These are phyloP conservation scores for Euleptes europaea DNA, from an alignment of 2,113 vertebrate genomes.

Conservation along the genomic window DNA sequence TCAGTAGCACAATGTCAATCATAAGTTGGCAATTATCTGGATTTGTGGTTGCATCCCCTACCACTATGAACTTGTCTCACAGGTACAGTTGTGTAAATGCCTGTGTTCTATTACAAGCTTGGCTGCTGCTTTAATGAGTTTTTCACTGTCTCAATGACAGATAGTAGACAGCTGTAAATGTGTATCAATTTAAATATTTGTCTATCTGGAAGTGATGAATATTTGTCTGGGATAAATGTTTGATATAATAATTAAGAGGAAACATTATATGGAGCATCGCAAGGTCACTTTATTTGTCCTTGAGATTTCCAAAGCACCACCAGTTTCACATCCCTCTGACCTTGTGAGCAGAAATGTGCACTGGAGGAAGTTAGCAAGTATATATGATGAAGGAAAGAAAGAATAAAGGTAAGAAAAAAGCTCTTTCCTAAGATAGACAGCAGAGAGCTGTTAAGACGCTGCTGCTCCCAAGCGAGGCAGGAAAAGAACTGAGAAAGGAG, in stretches of 20 bases:
- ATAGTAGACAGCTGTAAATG: not conserved
- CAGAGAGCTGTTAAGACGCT: no score
- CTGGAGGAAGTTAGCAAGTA: conserved; percentile 59
- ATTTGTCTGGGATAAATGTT: not conserved
- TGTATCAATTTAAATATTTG: not conserved
- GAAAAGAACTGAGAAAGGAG: no score
- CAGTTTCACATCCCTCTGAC: conserved; percentile 53
- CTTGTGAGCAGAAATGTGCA: conserved; percentile 54
- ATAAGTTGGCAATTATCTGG: not conserved
- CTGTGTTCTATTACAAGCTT: not conserved
- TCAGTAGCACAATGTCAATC: not conserved
- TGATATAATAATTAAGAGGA: not conserved
- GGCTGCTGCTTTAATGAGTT: not conserved
- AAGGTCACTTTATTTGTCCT: conserved; percentile 43
- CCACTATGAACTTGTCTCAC: not conserved
- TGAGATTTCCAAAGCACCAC: conserved; percentile 26
- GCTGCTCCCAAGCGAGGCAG: no score
- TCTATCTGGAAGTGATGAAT: no score
- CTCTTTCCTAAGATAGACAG: no score
- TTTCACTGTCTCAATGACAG: not conserved
- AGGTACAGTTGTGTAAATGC: not conserved
- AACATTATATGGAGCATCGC: not conserved
- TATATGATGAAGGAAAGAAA: no score
- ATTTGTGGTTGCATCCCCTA: no score
- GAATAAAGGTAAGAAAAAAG: no score